Evolutionary conservation across 2,797 vertebrate genomes (phyloP), one percentile per base, ranked within the genome.

Genomic region (Rhyacichthys aspro): DNA sequence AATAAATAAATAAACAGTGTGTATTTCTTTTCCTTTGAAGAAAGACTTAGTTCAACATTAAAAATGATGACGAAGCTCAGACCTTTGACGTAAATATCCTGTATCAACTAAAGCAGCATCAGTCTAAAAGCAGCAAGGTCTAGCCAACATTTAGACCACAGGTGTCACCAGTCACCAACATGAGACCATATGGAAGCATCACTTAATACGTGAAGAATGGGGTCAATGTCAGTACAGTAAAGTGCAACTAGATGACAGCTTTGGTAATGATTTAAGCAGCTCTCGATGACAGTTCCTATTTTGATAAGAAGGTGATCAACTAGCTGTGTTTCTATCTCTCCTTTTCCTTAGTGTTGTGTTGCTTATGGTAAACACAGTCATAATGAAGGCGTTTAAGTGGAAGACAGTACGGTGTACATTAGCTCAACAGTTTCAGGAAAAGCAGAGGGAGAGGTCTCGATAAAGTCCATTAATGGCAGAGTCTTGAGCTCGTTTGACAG

Each of bases 341-440:
- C 48, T 54, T 32, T 68, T 12, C 44, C 19, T 34, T 10, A n/a
- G 10, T 16, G 16, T 37, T 52, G 47, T 17, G 32, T 10, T 5
- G 17, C 62, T 39, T 11, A 63, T 61, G 41, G 19, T 41, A 42
- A 47, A 15, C 19, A 8, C 9, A 3, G 16, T 12, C 4, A 42
- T 15, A 43, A 60, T 65, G 11, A 1, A 16, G 32, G 23, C 10
- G 45, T 48, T 41, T 2, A 33, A 57, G 5, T 11, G 7, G 9
- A 49, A 32, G 18, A 52, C 63, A 34, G 45, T 57, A 64, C 68
- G 56, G 70, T 72, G 56, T 34, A 38, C 53, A 77, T 46, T 28
- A 33, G 43, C 39, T 43, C 11, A 15, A 43, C 49, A n/a, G 11
- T 39, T 68, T 33, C 63, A 45, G 62, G 33, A 15, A 55, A 54